A percentile compares a stretch with the other conserved stretches of the same genome.
phyloP scores from a whole-genome alignment of 2,888 invertebrate genomes.

The Gymnocheta viridis region DNA sequence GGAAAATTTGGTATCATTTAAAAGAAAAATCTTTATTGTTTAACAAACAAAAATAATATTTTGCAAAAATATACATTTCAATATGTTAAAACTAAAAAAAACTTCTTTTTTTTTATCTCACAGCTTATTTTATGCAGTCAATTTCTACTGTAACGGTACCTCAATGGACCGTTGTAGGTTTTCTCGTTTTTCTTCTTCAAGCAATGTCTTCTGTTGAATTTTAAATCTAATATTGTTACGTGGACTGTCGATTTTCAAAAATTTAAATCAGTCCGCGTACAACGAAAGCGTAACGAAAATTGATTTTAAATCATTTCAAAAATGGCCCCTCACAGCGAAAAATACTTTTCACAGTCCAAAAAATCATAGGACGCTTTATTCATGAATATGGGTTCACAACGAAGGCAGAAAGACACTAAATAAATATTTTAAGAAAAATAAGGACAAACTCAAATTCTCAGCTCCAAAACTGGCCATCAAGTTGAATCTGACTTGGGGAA shows the following conservation, averaged over 20 bases:
- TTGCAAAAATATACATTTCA: not conserved
- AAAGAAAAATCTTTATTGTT: not conserved
- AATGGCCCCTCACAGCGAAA: constrained; percentile 7
- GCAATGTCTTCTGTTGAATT: not conserved
- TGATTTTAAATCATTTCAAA: constrained; percentile 22
- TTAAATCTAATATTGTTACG: not conserved
- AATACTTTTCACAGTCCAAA: constrained; percentile 16
- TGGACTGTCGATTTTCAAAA: not conserved
- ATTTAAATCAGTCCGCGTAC: constrained; percentile 5
- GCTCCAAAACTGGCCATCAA: too few species aligned
- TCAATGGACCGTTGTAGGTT: not conserved
- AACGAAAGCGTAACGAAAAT: too few species aligned
- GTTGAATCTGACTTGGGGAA: too few species aligned
- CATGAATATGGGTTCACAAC: too few species aligned
- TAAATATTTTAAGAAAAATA: too few species aligned
- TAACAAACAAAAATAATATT: not conserved
- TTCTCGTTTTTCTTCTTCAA: not conserved
- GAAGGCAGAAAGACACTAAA: too few species aligned
- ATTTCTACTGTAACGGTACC: not conserved
- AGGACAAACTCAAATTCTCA: too few species aligned
- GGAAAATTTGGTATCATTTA: not conserved
- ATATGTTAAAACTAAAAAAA: not conserved
- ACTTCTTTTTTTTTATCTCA: not conserved
- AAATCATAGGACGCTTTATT: constrained; percentile 7
- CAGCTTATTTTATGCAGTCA: constrained; percentile 10